Percentiles rank a stretch among this genome's conserved stretches.
Evolutionary conservation across 2,888 invertebrate species (phyloP).

Genomic region (Eumerus sabulonum): DNA sequence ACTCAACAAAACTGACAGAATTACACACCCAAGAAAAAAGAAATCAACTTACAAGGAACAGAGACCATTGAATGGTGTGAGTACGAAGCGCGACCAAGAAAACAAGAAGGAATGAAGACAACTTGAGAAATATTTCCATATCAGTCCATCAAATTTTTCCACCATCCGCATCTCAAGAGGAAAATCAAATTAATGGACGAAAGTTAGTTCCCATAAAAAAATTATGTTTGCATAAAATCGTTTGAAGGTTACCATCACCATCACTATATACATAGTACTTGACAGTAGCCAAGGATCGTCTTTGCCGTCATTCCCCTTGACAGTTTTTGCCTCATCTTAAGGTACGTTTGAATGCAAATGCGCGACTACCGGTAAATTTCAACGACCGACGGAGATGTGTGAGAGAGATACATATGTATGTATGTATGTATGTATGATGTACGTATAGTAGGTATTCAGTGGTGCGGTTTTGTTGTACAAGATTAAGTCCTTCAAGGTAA

Average conservation of each 20-base stretch:
- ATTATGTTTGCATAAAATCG: slow-evolving; percentile 68
- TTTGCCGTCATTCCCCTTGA: slow-evolving; percentile 50
- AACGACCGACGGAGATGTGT: too few relatives aligned
- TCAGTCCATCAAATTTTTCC: slow-evolving; percentile 69
- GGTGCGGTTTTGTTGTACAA: slow-evolving; percentile 29
- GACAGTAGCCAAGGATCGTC: slow-evolving; percentile 56
- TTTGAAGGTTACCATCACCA: slow-evolving; percentile 54
- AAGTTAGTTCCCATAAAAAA: slow-evolving; percentile 69
- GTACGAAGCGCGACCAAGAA: too few relatives aligned
- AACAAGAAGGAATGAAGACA: neutral
- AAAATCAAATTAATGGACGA: slow-evolving; percentile 69
- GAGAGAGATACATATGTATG: too few relatives aligned
- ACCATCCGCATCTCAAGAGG: slow-evolving; percentile 67
- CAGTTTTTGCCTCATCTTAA: slow-evolving; percentile 29
- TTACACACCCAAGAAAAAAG: slow-evolving; percentile 5
- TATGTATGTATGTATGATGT: too few relatives aligned
- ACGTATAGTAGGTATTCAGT: slow-evolving; percentile 14
- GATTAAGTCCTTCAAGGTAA: slow-evolving; percentile 48
- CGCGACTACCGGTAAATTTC: slow-evolving; percentile 51
- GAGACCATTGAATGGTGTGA: neutral
- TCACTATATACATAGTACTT: neutral
- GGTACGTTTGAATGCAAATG: slow-evolving; percentile 67
- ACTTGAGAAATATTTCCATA: slow-evolving; percentile 58
- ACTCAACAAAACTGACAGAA: slow-evolving; percentile 62
- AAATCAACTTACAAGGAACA: neutral